Evolutionary conservation across 2,888 invertebrate genomes (phyloP).

Genomic region (Glyphotaelius pellucidus): DNA sequence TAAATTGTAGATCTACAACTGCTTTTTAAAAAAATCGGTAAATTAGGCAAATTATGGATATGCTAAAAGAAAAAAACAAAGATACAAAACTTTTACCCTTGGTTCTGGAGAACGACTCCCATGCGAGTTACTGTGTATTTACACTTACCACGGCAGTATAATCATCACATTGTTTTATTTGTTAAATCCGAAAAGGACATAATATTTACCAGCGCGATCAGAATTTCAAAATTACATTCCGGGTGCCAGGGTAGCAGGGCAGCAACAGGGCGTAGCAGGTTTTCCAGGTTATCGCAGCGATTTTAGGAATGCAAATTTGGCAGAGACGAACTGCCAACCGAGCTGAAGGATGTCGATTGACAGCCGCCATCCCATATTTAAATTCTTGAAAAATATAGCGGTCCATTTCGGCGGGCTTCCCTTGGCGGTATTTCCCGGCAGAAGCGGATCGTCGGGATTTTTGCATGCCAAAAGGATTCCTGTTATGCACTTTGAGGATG

Average conservation of each 20-base stretch:
- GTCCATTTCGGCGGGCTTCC: slow-evolving; percentile 45
- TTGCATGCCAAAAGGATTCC: slow-evolving; percentile 25
- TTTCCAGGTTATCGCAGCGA: slow-evolving; percentile 14
- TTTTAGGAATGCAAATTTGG: slow-evolving; percentile 48
- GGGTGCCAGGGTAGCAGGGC: not conserved
- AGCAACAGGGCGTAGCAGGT: not conserved
- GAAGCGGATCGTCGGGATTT: slow-evolving; percentile 12
- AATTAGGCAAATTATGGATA: too few species aligned
- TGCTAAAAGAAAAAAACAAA: too few species aligned
- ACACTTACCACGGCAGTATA: too few species aligned
- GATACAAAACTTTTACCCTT: too few species aligned
- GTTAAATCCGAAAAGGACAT: not conserved
- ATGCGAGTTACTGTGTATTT: too few species aligned
- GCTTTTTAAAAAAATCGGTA: too few species aligned
- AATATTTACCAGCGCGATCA: not conserved
- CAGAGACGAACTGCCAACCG: slow-evolving; percentile 52
- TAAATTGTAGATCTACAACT: too few species aligned
- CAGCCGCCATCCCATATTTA: slow-evolving; percentile 55
- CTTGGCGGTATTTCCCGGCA: slow-evolving; percentile 11
- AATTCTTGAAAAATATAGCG: slow-evolving; percentile 55
- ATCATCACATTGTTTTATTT: not conserved
- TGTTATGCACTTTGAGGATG: slow-evolving; percentile 24
- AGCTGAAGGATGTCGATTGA: slow-evolving; percentile 36
- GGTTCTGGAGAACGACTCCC: too few species aligned
- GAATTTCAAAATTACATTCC: not conserved